Percentiles rank a stretch among this genome's conserved stretches.
Evolutionary conservation across 2,888 invertebrate species (phyloP).

Genomic region (Homarus gammarus): DNA sequence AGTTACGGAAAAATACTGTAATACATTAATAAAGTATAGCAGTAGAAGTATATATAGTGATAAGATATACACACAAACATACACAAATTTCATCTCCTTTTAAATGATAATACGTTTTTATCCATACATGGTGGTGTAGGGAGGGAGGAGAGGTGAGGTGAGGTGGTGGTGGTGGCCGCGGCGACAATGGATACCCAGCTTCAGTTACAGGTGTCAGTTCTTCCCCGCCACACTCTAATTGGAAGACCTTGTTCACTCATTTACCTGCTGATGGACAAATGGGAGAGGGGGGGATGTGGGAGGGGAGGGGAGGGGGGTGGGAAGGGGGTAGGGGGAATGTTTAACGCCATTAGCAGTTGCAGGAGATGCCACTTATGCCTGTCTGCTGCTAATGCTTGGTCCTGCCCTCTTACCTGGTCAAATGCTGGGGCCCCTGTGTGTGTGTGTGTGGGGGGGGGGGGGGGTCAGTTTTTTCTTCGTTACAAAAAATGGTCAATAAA

Average conservation of each 20-base stretch:
- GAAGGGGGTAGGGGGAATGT: no score
- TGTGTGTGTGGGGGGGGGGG: conserved; percentile 13
- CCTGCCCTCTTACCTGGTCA: background rate
- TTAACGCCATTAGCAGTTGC: background rate
- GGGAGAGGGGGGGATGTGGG: background rate
- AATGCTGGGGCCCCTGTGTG: background rate
- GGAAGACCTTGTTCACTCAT: background rate
- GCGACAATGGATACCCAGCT: background rate
- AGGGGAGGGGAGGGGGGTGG: no score
- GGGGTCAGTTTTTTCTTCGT: conserved; percentile 3
- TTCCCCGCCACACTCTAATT: background rate
- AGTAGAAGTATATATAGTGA: no score
- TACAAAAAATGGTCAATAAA: no score
- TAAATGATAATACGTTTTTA: no score
- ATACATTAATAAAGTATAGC: no score
- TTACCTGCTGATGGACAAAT: conserved; percentile 12
- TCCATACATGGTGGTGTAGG: no score
- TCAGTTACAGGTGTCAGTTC: background rate
- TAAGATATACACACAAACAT: no score
- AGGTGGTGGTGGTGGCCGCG: no score
- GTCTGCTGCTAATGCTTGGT: background rate
- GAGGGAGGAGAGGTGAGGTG: no score
- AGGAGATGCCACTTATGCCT: background rate
- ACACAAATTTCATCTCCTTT: no score
- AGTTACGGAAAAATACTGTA: no score